These are phyloP conservation scores for Pammene aurita DNA, from an alignment of 2,888 invertebrate species.

Conservation along the genomic window DNA sequence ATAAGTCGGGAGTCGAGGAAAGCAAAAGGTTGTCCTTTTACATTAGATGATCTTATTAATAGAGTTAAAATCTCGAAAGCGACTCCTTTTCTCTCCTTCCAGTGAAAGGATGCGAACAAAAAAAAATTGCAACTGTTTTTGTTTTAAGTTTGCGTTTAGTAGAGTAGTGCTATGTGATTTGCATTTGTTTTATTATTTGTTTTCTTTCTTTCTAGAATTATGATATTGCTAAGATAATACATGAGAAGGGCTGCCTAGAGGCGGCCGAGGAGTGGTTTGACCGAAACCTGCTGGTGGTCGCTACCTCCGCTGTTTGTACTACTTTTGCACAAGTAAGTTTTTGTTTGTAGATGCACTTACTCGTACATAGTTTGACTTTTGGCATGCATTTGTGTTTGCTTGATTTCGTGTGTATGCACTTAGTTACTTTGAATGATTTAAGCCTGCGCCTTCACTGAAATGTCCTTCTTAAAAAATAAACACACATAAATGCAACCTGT, in stretches of 20 bases:
- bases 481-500: not conserved
- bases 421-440: not conserved
- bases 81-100: no score
- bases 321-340: slow-evolving; percentile 96
- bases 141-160: not conserved
- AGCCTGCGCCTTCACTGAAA: not conserved
- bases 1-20: not conserved
- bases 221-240: slow-evolving; percentile 92
- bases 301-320: slow-evolving; percentile 92
- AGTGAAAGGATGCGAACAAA: no score
- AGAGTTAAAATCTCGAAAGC: no score
- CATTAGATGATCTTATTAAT: no score
- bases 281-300: slow-evolving; percentile 95
- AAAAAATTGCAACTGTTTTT: not conserved
- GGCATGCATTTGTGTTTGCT: slow-evolving; percentile 5
- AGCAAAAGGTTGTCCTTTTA: not conserved
- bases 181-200: slow-evolving; percentile 53
- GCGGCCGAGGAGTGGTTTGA: slow-evolving; percentile 98
- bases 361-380: not conserved
- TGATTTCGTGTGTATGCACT: not conserved
- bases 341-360: slow-evolving; percentile 61
- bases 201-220: slow-evolving; percentile 85
- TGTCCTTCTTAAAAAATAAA: not conserved
- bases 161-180: slow-evolving; percentile 33
- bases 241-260: slow-evolving; percentile 97